Conservation (phyloP, 2,797 vertebrate species). For the Anabas testudineus region DNA sequence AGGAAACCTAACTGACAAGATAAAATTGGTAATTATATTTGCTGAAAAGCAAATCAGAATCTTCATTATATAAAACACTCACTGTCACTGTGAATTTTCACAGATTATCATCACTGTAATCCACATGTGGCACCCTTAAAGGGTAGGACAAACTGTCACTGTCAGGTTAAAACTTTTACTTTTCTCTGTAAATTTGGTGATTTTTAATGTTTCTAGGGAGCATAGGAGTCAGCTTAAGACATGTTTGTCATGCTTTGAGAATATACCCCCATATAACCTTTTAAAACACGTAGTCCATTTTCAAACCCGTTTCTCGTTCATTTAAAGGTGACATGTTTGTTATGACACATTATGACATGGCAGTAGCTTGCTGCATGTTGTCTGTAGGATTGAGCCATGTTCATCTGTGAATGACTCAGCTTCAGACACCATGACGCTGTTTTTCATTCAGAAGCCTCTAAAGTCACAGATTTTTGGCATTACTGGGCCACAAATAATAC, state of each 20-base stretch:
- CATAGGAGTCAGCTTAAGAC: not conserved
- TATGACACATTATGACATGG: not conserved
- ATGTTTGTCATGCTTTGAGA: not conserved
- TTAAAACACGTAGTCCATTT: not conserved
- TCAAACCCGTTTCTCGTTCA: not conserved
- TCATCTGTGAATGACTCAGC: slow-evolving; percentile 3
- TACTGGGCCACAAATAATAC: slow-evolving; percentile 13
- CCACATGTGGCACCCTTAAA: not conserved
- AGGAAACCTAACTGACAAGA: slow-evolving; percentile 38
- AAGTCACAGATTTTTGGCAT: slow-evolving; percentile 18
- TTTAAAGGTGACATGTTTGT: not conserved
- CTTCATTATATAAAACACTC: slow-evolving; percentile 23
- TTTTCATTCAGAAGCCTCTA: slow-evolving; percentile 3
- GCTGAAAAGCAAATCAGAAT: slow-evolving; percentile 20
- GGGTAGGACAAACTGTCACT: not conserved
- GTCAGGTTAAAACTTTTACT: slow-evolving; percentile 4
- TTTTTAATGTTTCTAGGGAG: slow-evolving; percentile 2
- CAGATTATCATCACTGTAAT: slow-evolving; percentile 17
- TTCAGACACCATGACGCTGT: not conserved
- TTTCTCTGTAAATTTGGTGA: not conserved
- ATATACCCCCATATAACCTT: not conserved
- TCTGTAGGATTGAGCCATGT: not conserved
- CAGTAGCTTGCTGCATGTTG: slow-evolving; percentile 13
- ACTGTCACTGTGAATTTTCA: no score
- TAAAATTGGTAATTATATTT: slow-evolving; percentile 32